Evolutionary conservation across 2,113 vertebrate species (phyloP).

Genomic region (Alectura lathami): DNA sequence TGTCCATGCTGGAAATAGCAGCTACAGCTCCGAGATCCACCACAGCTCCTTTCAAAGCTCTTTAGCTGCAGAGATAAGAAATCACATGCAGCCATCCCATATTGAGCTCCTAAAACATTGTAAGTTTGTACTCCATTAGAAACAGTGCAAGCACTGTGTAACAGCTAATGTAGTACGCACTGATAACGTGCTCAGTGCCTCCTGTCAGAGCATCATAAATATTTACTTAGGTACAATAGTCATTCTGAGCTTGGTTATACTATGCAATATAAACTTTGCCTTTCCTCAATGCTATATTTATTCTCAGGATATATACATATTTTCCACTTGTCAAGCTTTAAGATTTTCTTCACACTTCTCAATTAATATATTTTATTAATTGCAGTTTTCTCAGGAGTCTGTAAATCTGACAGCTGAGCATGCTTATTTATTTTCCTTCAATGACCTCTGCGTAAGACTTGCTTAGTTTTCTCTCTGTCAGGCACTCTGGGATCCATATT

Average conservation of each 20-base stretch:
- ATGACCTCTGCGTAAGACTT: conserved; percentile 49
- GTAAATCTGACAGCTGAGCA: conserved; percentile 20
- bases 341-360: conserved; percentile 6
- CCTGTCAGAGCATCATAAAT: conserved; percentile 9
- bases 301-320: not conserved
- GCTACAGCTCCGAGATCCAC: not conserved
- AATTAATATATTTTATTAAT: conserved; percentile 62
- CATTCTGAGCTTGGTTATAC: not conserved
- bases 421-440: conserved; percentile 61
- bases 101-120: not conserved
- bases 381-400: conserved; percentile 29
- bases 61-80: not conserved
- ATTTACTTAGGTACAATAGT: not conserved
- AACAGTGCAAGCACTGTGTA: not conserved
- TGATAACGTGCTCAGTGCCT: not conserved
- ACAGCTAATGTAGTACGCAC: not conserved
- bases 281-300: not conserved
- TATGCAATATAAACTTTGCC: not conserved
- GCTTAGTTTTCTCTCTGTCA: conserved; percentile 45
- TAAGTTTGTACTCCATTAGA: not conserved
- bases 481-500: conserved; percentile 57
- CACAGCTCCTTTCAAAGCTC: not conserved
- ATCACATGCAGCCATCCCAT: not conserved
- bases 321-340: not conserved
- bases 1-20: not conserved